Conservation (phyloP, 2,888 invertebrate species). For the Ptycholaimellus sp. region DNA sequence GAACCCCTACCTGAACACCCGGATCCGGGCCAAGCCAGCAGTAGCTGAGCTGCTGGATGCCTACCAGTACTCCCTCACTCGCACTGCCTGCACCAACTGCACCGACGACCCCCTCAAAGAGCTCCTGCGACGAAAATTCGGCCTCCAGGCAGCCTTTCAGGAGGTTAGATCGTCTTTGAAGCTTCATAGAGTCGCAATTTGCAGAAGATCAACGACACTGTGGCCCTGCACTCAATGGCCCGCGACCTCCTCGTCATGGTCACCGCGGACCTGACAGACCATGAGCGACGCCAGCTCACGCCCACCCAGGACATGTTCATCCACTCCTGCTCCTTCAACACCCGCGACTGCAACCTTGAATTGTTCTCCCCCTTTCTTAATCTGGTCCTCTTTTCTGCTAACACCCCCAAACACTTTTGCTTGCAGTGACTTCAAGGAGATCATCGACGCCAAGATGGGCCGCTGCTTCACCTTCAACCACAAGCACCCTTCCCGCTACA, state of each 20-base stretch:
- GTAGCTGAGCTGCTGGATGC: conserved; percentile 7
- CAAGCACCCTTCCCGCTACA: conserved; percentile 2
- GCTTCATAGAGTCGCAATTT: conserved; percentile 2
- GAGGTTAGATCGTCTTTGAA: too few species aligned
- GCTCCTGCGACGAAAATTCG: not conserved
- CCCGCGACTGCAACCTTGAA: conserved; percentile 6
- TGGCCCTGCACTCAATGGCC: conserved; percentile 8
- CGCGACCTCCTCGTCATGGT: conserved; percentile 6
- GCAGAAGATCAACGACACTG: conserved; percentile 6
- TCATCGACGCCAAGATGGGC: conserved; percentile 8
- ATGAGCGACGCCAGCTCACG: conserved; percentile 1
- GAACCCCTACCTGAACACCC: conserved; percentile 7
- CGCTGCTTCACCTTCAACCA: conserved; percentile 10
- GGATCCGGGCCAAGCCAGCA: not conserved
- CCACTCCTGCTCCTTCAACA: conserved; percentile 9
- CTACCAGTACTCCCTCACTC: conserved; percentile 7
- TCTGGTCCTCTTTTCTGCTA: not conserved
- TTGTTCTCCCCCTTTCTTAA: not conserved
- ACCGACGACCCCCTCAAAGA: not conserved
- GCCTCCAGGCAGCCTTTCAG: not conserved
- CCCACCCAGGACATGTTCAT: conserved; percentile 5
- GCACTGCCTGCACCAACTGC: conserved; percentile 3
- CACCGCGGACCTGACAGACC: conserved; percentile 5
- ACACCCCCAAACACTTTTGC: too few species aligned
- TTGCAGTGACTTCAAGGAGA: conserved; percentile 9